Base-by-base conservation (phyloP, 2,888 invertebrate species). In the Zaprionus lineosus region DNA sequence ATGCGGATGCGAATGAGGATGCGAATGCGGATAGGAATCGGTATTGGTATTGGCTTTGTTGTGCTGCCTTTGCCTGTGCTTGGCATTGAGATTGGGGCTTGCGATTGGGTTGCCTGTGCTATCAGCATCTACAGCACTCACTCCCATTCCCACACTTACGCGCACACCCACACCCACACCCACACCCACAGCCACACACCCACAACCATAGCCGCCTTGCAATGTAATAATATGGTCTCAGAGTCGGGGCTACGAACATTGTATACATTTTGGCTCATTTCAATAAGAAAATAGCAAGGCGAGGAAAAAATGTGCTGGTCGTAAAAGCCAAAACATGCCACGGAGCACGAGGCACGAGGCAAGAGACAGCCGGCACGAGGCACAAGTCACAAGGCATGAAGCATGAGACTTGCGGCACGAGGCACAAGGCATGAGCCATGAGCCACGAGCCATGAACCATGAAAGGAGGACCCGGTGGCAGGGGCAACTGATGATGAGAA, bases 181-280 rank as follows among this genome's bases (percentile, higher is more conserved):
- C n/a, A n/a, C n/a, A n/a, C n/a, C n/a, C n/a, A n/a, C n/a, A n/a
- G n/a, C n/a, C n/a, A n/a, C n/a, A n/a, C n/a, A n/a, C n/a, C n/a
- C n/a, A n/a, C n/a, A n/a, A n/a, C n/a, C n/a, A n/a, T n/a, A n/a
- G n/a, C n/a, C n/a, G n/a, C n/a, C n/a, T n/a, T n/a, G 57, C 61
- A 46, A 24, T 66, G 69, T 69, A 63, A 58, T 64, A 71, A 64
- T 71, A 74, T 64, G 53, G 71, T 51, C 48, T 19, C 39, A 48
- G 50, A 66, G 37, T 14, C 28, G 21, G 46, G 40, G 34, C 44
- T 43, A 57, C 53, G 62, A 62, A 63, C 70, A 61, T 60, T 72
- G 66, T 74, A 58, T 64, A 77, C 73, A 82, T 62, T 81, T 82
- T 58, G 66, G 74, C 75, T 84, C 84, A 82, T 81, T 81, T 77